These are phyloP conservation scores for Smittia sp. DNA, from an alignment of 2,888 invertebrate species.

Conservation along the genomic window DNA sequence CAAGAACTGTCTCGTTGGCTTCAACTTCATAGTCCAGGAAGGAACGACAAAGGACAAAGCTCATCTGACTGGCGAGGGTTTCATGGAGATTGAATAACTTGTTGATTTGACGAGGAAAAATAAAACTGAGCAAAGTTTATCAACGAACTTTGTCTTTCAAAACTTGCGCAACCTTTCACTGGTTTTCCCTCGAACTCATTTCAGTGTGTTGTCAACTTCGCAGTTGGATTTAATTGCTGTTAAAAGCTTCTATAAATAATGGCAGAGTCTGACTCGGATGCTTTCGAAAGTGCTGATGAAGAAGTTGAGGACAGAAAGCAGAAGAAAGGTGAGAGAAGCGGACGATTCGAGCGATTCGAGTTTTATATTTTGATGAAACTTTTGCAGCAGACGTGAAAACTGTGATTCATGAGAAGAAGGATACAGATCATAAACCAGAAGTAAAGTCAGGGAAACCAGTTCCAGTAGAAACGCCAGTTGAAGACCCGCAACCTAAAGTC, in stretches of 20 bases:
- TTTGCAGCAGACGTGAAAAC: conserved; percentile 3
- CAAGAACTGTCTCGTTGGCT: conserved; percentile 52
- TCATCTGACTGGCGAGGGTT: conserved; percentile 53
- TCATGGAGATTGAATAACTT: conserved; percentile 53
- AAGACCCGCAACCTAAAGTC: conserved; percentile 43
- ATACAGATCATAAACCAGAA: conserved; percentile 27
- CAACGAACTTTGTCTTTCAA: no score
- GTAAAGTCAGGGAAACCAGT: conserved; percentile 47
- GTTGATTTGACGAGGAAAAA: not conserved
- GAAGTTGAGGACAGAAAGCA: conserved; percentile 53
- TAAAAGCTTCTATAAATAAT: conserved; percentile 50
- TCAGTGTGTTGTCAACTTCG: no score
- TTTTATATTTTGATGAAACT: not conserved
- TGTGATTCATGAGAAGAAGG: not conserved
- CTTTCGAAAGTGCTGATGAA: conserved; percentile 76
- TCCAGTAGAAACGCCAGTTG: conserved; percentile 59
- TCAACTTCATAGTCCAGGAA: conserved; percentile 51
- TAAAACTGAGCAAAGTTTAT: not conserved
- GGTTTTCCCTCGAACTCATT: no score
- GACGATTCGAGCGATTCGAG: not conserved
- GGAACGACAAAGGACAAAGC: conserved; percentile 47
- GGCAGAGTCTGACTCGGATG: conserved; percentile 72
- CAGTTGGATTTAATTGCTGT: not conserved
- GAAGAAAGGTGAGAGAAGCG: not conserved
- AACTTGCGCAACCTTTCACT: no score